Evolutionary conservation across 2,113 vertebrate species (phyloP), one percentile per base, ranked within the genome.

Genomic region (Aix galericulata): DNA sequence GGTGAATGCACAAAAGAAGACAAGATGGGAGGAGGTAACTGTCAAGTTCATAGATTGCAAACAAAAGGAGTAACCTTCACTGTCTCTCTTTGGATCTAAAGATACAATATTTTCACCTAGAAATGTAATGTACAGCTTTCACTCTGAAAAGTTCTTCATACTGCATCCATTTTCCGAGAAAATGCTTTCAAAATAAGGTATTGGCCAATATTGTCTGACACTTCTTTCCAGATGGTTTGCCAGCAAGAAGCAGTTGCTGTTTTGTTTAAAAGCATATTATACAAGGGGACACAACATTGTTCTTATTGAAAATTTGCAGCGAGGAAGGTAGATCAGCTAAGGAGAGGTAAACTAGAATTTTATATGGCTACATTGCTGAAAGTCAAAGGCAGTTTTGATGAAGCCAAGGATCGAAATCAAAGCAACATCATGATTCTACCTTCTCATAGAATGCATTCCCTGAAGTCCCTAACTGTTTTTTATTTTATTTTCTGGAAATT

Each of bases 401-500:
- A 94, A 90, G 21, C 17, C 20, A 66, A 42, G 21, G 50, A 90
- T 40, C 5, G 60, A 86, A 95, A 88, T 88, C 88, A 94, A 93
- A 96, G 93, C 11, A 92, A 32, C 59, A 69, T 21, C 34, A 11
- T 86, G 44, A 91, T 88, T 83, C 63, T 79, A 53, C 53, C 4
- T 53, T 89, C 42, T 80, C 27, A 81, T 56, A 69, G 86, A 73
- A 31, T 48, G 32, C 4, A 18, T 66, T 93, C 67, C 76, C 50
- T 92, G 59, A 4, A 83, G 63, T 67, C n/a, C 31, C 22, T 63
- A 84, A 84, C 55, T 44, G 55, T 64, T 20, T 82, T 79, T 46
- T 55, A 74, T 81, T 91, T 92, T 84, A 3, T 48, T 20, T 86
- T 92, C 69, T 59, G 55, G 71, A 86, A 91, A 89, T 94, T 96